A percentile compares a stretch with the other conserved stretches of the same genome.
Conservation (phyloP, 2,113 vertebrate genomes). For the Takifugu bimaculatus region DNA sequence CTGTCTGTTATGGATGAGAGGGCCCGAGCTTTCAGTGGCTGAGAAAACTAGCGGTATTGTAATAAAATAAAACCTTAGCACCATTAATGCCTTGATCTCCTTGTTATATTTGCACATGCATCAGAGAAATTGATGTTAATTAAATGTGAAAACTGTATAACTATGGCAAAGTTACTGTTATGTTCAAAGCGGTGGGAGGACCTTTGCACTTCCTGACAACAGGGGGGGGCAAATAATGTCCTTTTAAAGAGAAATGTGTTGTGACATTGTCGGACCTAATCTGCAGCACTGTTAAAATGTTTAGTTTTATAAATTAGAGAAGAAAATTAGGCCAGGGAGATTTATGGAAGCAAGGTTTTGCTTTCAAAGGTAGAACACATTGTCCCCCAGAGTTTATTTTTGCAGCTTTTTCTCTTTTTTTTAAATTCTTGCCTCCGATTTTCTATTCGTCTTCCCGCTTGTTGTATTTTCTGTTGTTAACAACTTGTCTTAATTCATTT, state of each 20-base stretch:
- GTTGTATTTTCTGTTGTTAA: too few species aligned
- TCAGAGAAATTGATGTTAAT: neutral
- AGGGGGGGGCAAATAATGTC: constrained; percentile 56
- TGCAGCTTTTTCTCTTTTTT: too few species aligned
- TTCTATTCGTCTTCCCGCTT: neutral
- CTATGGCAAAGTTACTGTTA: neutral
- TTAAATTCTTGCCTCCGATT: neutral
- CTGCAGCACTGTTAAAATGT: constrained; percentile 25
- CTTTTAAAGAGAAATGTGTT: constrained; percentile 62
- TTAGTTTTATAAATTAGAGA: constrained; percentile 26
- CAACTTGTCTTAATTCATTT: too few species aligned
- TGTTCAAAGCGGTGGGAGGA: constrained; percentile 16
- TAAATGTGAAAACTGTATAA: neutral
- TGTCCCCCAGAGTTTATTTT: too few species aligned
- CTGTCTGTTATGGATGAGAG: too few species aligned
- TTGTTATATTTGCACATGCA: neutral
- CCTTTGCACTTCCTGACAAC: constrained; percentile 41
- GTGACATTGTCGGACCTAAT: constrained; percentile 63
- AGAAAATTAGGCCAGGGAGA: too few species aligned
- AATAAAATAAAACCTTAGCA: neutral
- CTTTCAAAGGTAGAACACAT: too few species aligned
- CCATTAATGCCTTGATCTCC: neutral
- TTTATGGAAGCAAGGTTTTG: too few species aligned
- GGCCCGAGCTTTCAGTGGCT: too few species aligned
- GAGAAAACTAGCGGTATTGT: too few species aligned